Base-by-base conservation (phyloP, 2,797 vertebrate species). In the Carduelis carduelis region DNA sequence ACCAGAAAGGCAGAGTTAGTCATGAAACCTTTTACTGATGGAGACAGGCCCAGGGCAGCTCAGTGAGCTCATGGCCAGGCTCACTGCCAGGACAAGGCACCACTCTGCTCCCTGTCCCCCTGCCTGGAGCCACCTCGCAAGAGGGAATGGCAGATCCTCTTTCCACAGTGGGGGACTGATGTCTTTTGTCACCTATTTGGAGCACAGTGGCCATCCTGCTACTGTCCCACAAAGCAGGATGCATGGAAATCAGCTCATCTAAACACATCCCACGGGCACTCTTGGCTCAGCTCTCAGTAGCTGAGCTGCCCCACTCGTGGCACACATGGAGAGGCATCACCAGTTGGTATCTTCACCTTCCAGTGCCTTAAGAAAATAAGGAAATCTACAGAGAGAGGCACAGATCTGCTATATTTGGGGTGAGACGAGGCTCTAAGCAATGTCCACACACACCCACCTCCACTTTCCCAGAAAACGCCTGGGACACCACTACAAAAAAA, bases 401-500 rank as follows among this genome's bases (percentile, higher is more conserved):
- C 34, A 35, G 52, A 59, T 60, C 70, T 61, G 60, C 21, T 61
- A 44, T 20, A 6, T 63, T 84, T 44, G 44, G 65, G 47, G 80
- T 34, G 35, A 89, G 75, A 65, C 43, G 28, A 28, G 34, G 35
- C 63, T 79, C 76, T 64, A 12, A 56, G 65, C 2, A 2, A n/a
- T 20, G 60, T 72, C 72, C 69, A 27, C 32, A 72, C 69, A 94
- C 95, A 32, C 92, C 87, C 79, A 78, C 47, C 78, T 87, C 55
- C 41, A 14, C 75, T 80, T 91, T 92, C 93, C 91, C 95, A 91
- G 91, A 93, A 94, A 96, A 95, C 0, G 32, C 55, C 85, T 44
- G 27, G 79, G 60, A 27, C 59, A 66, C 47, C 63, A 81, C 70
- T 44, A 69, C 70, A 78, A 75, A 77, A 83, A 1, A 0, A n/a